phyloP scores from a whole-genome alignment of 2,797 vertebrate genomes.

The Rhinella marina region DNA sequence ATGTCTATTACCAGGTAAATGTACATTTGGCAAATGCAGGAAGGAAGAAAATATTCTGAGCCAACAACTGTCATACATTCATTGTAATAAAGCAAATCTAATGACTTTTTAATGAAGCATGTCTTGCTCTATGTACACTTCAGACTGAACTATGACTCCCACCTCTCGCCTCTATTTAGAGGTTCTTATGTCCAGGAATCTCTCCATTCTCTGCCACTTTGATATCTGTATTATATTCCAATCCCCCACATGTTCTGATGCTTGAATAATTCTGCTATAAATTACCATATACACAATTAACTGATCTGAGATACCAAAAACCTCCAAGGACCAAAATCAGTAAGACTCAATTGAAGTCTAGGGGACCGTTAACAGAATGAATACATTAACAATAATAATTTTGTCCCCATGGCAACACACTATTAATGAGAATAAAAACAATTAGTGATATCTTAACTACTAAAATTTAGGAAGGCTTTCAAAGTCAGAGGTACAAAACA shows the following conservation, averaged over 20 bases:
- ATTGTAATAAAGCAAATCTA: slow-evolving; percentile 33
- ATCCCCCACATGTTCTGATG: slow-evolving; percentile 50
- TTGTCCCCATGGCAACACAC: slow-evolving; percentile 54
- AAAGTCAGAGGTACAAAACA: slow-evolving; percentile 48
- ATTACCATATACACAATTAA: slow-evolving; percentile 58
- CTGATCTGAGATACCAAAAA: slow-evolving; percentile 54
- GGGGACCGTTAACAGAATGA: slow-evolving; percentile 46
- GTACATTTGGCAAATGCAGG: background rate
- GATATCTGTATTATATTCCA: slow-evolving; percentile 53
- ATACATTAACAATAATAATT: slow-evolving; percentile 55
- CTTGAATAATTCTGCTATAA: slow-evolving; percentile 54
- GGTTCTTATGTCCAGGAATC: slow-evolving; percentile 25
- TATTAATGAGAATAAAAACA: slow-evolving; percentile 57
- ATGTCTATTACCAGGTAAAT: background rate
- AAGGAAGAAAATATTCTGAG: background rate
- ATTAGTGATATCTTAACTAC: slow-evolving; percentile 56
- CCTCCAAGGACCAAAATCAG: slow-evolving; percentile 47
- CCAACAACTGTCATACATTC: slow-evolving; percentile 37
- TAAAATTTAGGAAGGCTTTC: slow-evolving; percentile 43
- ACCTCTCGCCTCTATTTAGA: background rate
- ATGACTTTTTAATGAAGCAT: slow-evolving; percentile 45
- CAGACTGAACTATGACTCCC: slow-evolving; percentile 16
- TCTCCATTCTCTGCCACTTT: slow-evolving; percentile 21
- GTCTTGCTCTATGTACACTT: slow-evolving; percentile 35
- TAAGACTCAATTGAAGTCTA: slow-evolving; percentile 47